phyloP scores from a whole-genome alignment of 37 sponge, comb jelly and placozoan species.

The Spongilla lacustris region DNA sequence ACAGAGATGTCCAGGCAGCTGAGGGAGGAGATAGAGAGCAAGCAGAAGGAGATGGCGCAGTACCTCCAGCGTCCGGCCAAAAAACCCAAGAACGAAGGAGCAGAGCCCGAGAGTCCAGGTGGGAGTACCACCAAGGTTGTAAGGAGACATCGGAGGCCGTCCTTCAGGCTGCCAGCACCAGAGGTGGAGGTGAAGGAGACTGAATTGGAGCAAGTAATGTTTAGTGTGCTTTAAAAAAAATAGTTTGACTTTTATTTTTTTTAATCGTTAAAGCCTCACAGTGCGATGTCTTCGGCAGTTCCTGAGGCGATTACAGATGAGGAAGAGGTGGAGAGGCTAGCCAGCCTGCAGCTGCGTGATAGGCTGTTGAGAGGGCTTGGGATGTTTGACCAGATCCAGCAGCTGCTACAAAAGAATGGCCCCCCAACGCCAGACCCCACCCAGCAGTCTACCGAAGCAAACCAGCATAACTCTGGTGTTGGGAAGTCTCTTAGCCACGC shows the following conservation, averaged over 20 bases:
- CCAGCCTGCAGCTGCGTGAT: conserved; percentile 85
- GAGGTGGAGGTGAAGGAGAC: conserved; percentile 21
- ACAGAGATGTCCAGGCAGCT: conserved; percentile 74
- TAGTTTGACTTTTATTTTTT: not conserved
- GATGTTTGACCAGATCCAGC: conserved; percentile 76
- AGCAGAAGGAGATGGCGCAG: conserved; percentile 49
- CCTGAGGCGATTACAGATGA: conserved; percentile 70
- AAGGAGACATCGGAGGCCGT: conserved; percentile 14
- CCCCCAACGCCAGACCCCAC: not conserved
- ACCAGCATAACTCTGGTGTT: not conserved
- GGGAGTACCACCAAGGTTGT: not conserved
- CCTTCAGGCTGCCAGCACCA: conserved; percentile 30
- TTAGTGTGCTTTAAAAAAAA: not conserved
- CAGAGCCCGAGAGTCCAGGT: conserved; percentile 53
- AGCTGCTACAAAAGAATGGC: conserved; percentile 27
- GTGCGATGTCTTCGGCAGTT: conserved; percentile 15
- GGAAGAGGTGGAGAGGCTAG: conserved; percentile 86
- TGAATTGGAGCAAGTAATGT: not conserved
- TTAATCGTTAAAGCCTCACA: conserved; percentile 1
- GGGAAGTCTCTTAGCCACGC: not conserved
- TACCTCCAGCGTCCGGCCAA: not conserved
- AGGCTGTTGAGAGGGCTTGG: conserved; percentile 81
- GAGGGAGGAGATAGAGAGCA: conserved; percentile 64
- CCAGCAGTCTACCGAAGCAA: not conserved
- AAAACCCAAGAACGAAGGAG: not conserved